phyloP scores from a whole-genome alignment of 2,113 vertebrate species.

The Siniperca chuatsi region DNA sequence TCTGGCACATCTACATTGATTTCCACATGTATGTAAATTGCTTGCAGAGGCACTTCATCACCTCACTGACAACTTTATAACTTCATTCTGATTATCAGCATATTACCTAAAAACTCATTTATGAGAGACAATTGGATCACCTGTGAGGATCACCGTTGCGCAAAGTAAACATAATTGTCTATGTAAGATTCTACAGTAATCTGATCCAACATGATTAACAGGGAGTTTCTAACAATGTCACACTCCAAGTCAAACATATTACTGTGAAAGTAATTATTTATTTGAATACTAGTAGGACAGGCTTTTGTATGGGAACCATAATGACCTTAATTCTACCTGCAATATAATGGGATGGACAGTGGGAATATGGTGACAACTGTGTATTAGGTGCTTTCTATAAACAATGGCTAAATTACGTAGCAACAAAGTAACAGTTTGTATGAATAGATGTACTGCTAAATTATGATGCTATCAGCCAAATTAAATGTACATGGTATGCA shows the following conservation, averaged over 20 bases:
- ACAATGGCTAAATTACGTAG: conserved; percentile 6
- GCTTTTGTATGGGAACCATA: conserved; percentile 19
- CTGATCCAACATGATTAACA: conserved; percentile 58
- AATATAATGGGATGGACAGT: background rate
- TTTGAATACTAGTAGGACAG: conserved; percentile 23
- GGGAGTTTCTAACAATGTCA: conserved; percentile 43
- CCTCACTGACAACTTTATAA: conserved; percentile 54
- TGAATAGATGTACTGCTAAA: conserved; percentile 6
- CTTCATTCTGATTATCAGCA: conserved; percentile 62
- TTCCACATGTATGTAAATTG: conserved; percentile 57
- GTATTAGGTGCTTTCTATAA: conserved; percentile 7
- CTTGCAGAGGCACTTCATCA: conserved; percentile 61
- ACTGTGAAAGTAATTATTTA: conserved; percentile 31
- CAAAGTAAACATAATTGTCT: conserved; percentile 68
- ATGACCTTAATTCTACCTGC: conserved; percentile 16
- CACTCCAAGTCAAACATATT: conserved; percentile 34
- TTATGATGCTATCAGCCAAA: conserved; percentile 24
- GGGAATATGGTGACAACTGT: conserved; percentile 13
- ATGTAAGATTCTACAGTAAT: conserved; percentile 51
- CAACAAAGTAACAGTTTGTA: background rate
- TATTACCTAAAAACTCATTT: conserved; percentile 68
- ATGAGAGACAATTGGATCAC: conserved; percentile 60
- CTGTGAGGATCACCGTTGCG: conserved; percentile 59
- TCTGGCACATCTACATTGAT: conserved; percentile 41
- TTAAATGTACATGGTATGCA: conserved; percentile 43